Evolutionary conservation across 2,113 vertebrate genomes (phyloP), one percentile per base, ranked within the genome.

Genomic region (Sebastes schlegelii): DNA sequence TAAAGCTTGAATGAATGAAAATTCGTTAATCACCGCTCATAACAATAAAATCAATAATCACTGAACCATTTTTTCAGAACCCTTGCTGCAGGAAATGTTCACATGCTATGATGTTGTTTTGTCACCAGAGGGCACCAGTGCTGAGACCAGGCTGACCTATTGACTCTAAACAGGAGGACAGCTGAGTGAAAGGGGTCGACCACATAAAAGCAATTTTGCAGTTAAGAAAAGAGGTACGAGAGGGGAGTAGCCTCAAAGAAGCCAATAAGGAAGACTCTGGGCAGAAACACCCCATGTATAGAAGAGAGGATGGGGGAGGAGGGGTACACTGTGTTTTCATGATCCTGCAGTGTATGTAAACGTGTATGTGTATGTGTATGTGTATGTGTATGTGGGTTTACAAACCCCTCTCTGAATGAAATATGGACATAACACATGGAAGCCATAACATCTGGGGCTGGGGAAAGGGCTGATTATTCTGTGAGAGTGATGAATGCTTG

Each of bases 231-330:
- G 4, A 40, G 43, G 42, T 70, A 34, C 49, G 43, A 72, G 68
- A 49, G 66, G 78, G 67, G 79, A 58, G 75, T 85, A 19, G 3
- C 72, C 48, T 62, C 14, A 52, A 58, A 68, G 63, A 74, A 81
- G 63, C 89, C 89, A 93, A 91, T 93, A 74, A 74, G 67, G 48
- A 78, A 4, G 17, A 80, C n/a, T 21, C 6, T 75, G 23, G 21
- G 64, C n/a, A 80, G 69, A 74, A 86, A 89, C 84, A 68, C 78
- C 81, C 80, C 70, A 57, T 73, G n/a, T 46, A 43, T 4, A 48
- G 48, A 60, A 54, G 21, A 63, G 49, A 51, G 34, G 5, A 54
- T 5, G 62, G 42, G 26, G 62, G 51, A n/a, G 19, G 14, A 34
- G 23, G 49, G 55, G 9, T 26, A 5, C 34, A 65, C 19, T 40